Conservation (phyloP, 2,888 invertebrate species). For the Oxyteleia sp. region DNA sequence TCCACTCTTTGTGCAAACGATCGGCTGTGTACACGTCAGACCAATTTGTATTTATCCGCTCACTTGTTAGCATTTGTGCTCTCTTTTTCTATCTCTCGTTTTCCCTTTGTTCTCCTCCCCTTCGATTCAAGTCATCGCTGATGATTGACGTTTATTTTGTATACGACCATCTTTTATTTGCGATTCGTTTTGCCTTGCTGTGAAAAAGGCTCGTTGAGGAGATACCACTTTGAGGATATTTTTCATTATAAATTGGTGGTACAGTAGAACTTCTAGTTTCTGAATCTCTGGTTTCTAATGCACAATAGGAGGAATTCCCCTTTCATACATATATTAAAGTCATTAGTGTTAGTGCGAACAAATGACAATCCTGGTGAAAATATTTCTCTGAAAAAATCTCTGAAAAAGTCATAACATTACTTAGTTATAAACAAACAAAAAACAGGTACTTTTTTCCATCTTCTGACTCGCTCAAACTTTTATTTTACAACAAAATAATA, state of each 20-base stretch:
- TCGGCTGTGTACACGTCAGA: constrained; percentile 54
- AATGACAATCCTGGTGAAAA: too few relatives aligned
- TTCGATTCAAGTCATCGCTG: background rate
- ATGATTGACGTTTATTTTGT: constrained; percentile 1
- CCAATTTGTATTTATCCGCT: constrained; percentile 34
- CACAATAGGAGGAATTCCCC: too few relatives aligned
- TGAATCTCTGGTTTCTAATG: too few relatives aligned
- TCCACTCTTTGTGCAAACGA: constrained; percentile 15
- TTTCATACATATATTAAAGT: too few relatives aligned
- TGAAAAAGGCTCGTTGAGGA: constrained; percentile 31
- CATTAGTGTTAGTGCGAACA: too few relatives aligned
- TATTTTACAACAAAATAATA: too few relatives aligned
- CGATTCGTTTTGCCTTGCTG: constrained; percentile 18
- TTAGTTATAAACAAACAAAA: too few relatives aligned
- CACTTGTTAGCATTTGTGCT: constrained; percentile 56
- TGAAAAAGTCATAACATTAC: too few relatives aligned
- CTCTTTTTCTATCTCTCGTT: background rate
- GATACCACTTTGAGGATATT: constrained; percentile 26
- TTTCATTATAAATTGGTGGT: constrained; percentile 29
- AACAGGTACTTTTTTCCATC: too few relatives aligned
- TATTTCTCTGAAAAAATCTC: too few relatives aligned
- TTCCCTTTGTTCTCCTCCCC: background rate
- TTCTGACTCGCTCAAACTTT: too few relatives aligned
- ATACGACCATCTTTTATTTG: constrained; percentile 6
- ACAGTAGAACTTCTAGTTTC: too few relatives aligned